These are phyloP conservation scores for Sturmia bella DNA, from an alignment of 2,888 invertebrate species.

Conservation along the genomic window DNA sequence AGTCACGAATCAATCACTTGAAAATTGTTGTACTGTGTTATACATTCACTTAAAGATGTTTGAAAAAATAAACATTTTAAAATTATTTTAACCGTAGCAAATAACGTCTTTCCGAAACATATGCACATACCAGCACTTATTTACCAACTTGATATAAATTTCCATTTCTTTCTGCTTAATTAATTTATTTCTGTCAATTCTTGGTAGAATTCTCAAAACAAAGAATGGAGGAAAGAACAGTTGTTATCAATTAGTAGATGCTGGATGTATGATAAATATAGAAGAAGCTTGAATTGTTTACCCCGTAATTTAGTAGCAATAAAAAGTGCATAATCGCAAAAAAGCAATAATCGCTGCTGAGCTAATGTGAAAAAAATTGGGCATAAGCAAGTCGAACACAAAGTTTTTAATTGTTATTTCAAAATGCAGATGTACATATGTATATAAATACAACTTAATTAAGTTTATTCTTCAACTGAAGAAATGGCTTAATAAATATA, in stretches of 20 bases:
- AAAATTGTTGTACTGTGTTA: too few species aligned
- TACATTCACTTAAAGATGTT: too few species aligned
- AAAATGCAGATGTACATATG: not conserved
- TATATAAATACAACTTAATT: not conserved
- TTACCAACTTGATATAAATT: too few species aligned
- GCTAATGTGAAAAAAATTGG: not conserved
- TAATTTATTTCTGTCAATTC: too few species aligned
- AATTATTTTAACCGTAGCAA: too few species aligned
- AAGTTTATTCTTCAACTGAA: not conserved
- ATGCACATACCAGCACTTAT: too few species aligned
- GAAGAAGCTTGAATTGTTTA: not conserved
- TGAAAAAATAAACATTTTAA: too few species aligned
- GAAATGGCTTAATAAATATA: not conserved
- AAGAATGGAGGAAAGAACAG: not conserved
- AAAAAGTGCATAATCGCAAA: not conserved
- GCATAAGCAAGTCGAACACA: not conserved
- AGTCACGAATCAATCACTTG: too few species aligned
- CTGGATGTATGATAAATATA: not conserved
- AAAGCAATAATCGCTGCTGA: not conserved
- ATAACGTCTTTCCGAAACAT: too few species aligned
- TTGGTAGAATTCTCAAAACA: too few species aligned
- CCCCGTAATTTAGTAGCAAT: not conserved
- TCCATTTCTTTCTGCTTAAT: too few species aligned
- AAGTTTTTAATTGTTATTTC: not conserved
- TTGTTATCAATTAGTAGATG: conserved; percentile 1